Percentiles rank a stretch among this genome's conserved stretches.
Evolutionary conservation across 2,888 invertebrate genomes (phyloP).

Genomic region (Ceramica pisi): DNA sequence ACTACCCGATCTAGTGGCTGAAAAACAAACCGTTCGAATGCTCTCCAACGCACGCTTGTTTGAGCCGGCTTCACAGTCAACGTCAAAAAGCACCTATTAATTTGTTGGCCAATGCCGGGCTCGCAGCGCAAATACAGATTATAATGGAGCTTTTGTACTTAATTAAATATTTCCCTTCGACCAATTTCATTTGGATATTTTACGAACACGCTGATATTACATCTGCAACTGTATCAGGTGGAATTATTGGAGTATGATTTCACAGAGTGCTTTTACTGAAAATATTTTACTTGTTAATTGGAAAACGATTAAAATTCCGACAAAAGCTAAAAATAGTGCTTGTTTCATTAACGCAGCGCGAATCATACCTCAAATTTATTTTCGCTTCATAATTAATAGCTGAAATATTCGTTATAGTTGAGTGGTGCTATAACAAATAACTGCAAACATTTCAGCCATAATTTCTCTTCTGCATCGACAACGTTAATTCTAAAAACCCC

Average conservation of each 20-base stretch:
- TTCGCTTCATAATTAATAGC: not conserved
- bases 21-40: slow-evolving; percentile 37
- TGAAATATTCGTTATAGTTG: not conserved
- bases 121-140: slow-evolving; percentile 38
- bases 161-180: slow-evolving; percentile 46
- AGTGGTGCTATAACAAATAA: not conserved
- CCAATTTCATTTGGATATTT: slow-evolving; percentile 38
- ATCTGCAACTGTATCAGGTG: slow-evolving; percentile 13
- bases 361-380: not conserved
- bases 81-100: slow-evolving; percentile 45
- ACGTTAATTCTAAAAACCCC: slow-evolving; percentile 4
- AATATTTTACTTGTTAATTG: slow-evolving; percentile 16
- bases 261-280: slow-evolving; percentile 3
- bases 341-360: not conserved
- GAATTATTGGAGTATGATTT: slow-evolving; percentile 6
- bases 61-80: slow-evolving; percentile 18
- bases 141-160: slow-evolving; percentile 42
- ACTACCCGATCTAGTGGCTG: slow-evolving; percentile 3
- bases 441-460: no score
- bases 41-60: slow-evolving; percentile 40
- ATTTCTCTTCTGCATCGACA: not conserved
- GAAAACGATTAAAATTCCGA: not conserved
- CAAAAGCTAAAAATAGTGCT: not conserved
- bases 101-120: slow-evolving; percentile 26
- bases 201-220: slow-evolving; percentile 10